Base-by-base conservation (phyloP, 1,140 invertebrate species). In the Meteorus sp. region DNA sequence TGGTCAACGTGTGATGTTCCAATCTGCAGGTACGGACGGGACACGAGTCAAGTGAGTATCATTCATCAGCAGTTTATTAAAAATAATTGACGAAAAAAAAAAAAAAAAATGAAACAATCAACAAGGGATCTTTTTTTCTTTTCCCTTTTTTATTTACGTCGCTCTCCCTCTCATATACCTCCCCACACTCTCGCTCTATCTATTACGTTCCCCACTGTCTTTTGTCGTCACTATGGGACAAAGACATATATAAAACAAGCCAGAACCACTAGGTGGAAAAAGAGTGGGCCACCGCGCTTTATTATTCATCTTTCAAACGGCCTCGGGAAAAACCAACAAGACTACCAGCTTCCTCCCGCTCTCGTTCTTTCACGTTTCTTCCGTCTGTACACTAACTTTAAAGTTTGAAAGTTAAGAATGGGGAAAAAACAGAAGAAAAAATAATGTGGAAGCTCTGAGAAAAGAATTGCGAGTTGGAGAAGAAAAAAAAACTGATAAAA, bases 1-100 rank as follows among this genome's bases (percentile, higher is more conserved):
- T 75, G 85, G 82, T 59, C 86, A 88, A 77, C 82, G 88, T 70
- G 87, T 89, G 69, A 80, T 89, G 75, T 89, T 87, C 83, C 83
- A 83, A 76, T 82, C 84, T 66, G 83, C 85, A 69, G 89, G 88
- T 82, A 88, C 70, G 67, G 76, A 76, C 69, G 76, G 77, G 63
- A 70, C 80, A 79, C 83, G 85, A 84, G 84, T 82, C 73, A 85
- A 82, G 82, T 83, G 73, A 82, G 80, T 81, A 60, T n/a, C 25
- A 13, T 41, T 3, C 35, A 39, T 41, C 6, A 27, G 8, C 20
- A 15, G 17, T 11, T 23, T n/a, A 39, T 15, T 19, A 44, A 56
- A 56, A 19, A 20, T 27, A 27, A 56, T 44, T 33, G 19, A 45
- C 19, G 3, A 27, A 5, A 39, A 27, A 15, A 53, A 8, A 27